Evolutionary conservation across 30 jellyfish, hydroid and myxozoan genomes (phyloP).

Genomic region (Mastigias papua): DNA sequence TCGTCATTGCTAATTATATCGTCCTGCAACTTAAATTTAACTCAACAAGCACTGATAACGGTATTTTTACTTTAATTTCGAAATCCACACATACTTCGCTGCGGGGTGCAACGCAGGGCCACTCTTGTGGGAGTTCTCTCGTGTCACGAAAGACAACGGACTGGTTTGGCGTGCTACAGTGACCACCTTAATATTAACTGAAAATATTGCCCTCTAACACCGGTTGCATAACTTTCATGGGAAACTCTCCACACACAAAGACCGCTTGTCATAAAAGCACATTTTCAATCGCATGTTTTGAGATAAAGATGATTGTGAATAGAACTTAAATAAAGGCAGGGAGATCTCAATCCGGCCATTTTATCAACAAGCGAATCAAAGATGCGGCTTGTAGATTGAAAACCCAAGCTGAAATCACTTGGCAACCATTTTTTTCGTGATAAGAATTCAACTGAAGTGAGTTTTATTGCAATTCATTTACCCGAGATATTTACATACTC

Average conservation of each 20-base stretch:
- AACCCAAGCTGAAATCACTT: background rate
- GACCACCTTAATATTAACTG: too few species aligned
- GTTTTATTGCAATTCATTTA: background rate
- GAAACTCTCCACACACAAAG: background rate
- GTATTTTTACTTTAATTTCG: too few species aligned
- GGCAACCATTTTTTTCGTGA: background rate
- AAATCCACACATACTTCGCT: too few species aligned
- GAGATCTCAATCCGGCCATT: background rate
- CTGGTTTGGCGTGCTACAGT: too few species aligned
- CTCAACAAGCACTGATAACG: too few species aligned
- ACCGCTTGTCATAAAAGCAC: background rate
- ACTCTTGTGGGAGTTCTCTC: too few species aligned
- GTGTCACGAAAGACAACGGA: too few species aligned
- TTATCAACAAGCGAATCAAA: background rate
- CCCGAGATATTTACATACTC: background rate
- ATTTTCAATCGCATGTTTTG: background rate
- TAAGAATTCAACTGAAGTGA: background rate
- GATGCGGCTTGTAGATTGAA: background rate
- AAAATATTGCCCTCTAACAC: too few species aligned
- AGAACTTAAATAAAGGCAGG: background rate
- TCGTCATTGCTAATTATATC: too few species aligned
- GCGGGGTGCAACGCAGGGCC: too few species aligned
- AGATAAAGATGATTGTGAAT: background rate
- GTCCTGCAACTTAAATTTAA: too few species aligned
- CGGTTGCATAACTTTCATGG: background rate